phyloP scores from a whole-genome alignment of 2,113 vertebrate genomes.

The Silurus asotus region DNA sequence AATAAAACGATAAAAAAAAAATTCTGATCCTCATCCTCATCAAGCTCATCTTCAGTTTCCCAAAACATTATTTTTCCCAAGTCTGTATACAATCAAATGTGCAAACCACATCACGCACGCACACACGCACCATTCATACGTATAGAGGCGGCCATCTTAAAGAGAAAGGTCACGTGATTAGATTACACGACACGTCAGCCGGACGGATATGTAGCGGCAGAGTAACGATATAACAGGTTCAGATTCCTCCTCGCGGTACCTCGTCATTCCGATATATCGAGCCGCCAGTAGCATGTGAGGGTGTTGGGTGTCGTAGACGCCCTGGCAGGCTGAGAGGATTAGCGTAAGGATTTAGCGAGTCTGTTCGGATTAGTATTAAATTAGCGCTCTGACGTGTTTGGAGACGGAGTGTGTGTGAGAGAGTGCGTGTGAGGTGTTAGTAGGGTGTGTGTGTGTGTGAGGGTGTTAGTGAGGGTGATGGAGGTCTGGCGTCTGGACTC shows the following conservation, averaged over 20 bases:
- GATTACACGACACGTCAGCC: background rate
- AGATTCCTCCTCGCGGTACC: background rate
- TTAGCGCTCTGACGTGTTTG: background rate
- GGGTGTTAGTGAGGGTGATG: background rate
- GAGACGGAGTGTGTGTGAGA: background rate
- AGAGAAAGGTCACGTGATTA: background rate
- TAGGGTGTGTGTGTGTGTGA: background rate
- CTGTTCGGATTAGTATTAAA: background rate
- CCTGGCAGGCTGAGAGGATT: background rate
- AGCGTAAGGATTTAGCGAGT: background rate
- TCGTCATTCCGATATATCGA: background rate
- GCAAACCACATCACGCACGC: background rate
- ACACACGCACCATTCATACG: background rate
- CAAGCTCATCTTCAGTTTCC: background rate
- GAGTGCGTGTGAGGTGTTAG: background rate
- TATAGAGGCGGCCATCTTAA: background rate
- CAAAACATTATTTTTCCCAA: background rate
- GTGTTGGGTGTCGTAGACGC: too few relatives aligned
- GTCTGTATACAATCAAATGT: background rate
- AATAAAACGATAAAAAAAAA: background rate
- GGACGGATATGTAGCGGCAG: background rate
- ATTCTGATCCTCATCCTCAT: background rate
- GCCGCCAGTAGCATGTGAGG: background rate
- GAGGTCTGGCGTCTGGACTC: conserved; percentile 48
- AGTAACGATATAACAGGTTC: background rate